Base-by-base conservation (phyloP, 2,888 invertebrate species). In the Plemyria rubiginata region DNA sequence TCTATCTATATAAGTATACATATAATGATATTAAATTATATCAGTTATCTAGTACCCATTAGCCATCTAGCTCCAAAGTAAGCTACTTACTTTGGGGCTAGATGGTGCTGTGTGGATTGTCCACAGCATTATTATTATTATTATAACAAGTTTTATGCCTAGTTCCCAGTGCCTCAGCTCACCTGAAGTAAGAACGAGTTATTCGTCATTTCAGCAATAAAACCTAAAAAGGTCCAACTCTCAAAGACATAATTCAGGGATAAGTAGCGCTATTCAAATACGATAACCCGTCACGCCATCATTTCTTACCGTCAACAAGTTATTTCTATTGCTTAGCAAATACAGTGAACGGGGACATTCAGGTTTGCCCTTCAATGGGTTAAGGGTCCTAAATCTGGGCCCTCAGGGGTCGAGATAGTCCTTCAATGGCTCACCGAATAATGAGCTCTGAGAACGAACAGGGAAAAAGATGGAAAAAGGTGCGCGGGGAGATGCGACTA, bases 321-420 rank as follows among this genome's bases (percentile, higher is more conserved):
- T 61, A 61, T 68, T 67, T 62, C 56, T 74, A 74, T 68, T 71
- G 76, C 79, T 77, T 76, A 73, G 66, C 76, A 75, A 75, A 76
- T 79, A 81, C 77, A 79, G 59, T 60, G 71, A 66, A 73, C 73
- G 75, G 71, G 71, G 68, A 72, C 66, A 77, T 78, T 80, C 77
- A 76, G 67, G 71, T 68, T 69, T 68, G 66, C 73, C 69, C 71
- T 60, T 65, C 57, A 71, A 76, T 68, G 71, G 76, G 72, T 67
- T 69, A 70, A 71, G 70, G 74, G 68, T 54, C 73, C 40, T 65
- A 66, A 74, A 70, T 76, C 72, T 55, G 69, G 70, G 62, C 62
- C 65, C 62, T 60, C 59, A 53, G 66, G 69, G 68, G 67, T 71
- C 71, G 65, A 54, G 67, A 69, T 70, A 69, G 70, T 72, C 71